phyloP scores from a whole-genome alignment of 1,140 invertebrate genomes.

The Amyelois transitella region DNA sequence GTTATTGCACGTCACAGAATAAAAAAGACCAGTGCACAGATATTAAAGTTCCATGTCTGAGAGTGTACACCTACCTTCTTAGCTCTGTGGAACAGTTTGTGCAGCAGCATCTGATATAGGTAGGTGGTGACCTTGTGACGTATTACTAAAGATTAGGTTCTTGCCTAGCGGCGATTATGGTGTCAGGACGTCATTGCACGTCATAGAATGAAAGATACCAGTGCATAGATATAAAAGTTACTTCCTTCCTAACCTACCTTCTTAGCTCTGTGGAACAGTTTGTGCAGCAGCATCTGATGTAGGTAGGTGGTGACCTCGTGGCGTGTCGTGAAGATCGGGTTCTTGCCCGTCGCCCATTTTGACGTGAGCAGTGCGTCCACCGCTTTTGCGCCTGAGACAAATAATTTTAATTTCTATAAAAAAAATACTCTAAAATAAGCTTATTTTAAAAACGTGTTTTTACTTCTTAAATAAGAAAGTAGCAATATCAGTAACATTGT shows the following conservation, averaged over 20 bases:
- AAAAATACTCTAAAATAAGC: too few relatives aligned
- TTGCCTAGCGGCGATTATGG: constrained; percentile 91
- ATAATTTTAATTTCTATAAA: too few relatives aligned
- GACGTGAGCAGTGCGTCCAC: constrained; percentile 94
- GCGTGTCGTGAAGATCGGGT: constrained; percentile 87
- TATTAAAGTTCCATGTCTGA: not conserved
- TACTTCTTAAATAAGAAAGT: too few relatives aligned
- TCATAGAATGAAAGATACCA: not conserved
- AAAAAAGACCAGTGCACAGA: not conserved
- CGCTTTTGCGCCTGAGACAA: constrained; percentile 83
- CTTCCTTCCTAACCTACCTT: constrained; percentile 80
- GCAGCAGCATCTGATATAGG: constrained; percentile 88
- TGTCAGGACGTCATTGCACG: too few relatives aligned
- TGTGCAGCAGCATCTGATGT: constrained; percentile 91
- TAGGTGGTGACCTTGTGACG: constrained; percentile 87
- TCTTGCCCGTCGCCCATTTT: constrained; percentile 88
- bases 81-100: constrained; percentile 96
- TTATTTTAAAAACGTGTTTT: too few relatives aligned
- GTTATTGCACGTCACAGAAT: too few relatives aligned
- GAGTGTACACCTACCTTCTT: constrained; percentile 83
- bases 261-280: constrained; percentile 95
- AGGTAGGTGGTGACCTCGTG: constrained; percentile 87
- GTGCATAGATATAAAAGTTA: not conserved
- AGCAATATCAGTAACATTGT: too few relatives aligned
- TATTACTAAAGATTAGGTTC: constrained; percentile 85